phyloP scores from a whole-genome alignment of 2,888 invertebrate species.

The Nymphalis polychloros region DNA sequence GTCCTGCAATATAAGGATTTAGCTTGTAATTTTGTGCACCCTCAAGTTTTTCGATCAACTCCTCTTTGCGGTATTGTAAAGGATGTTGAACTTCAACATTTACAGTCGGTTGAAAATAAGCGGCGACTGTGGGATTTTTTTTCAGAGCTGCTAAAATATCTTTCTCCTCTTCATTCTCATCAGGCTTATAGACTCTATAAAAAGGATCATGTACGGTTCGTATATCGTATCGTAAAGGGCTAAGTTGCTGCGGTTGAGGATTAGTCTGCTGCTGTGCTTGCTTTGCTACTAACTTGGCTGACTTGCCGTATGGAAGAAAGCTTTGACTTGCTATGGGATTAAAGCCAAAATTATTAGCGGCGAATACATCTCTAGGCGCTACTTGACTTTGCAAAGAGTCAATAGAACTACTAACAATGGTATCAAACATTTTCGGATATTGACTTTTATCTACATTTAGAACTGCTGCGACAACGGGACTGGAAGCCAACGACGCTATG shows the following conservation, averaged over 20 bases:
- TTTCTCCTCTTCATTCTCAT: slow-evolving; percentile 67
- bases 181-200: slow-evolving; percentile 76
- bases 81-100: slow-evolving; percentile 74
- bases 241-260: slow-evolving; percentile 55
- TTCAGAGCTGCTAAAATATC: slow-evolving; percentile 71
- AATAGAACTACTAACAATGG: slow-evolving; percentile 75
- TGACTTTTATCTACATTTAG: slow-evolving; percentile 73
- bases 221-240: slow-evolving; percentile 72
- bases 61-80: slow-evolving; percentile 69
- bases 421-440: slow-evolving; percentile 73
- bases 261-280: slow-evolving; percentile 44
- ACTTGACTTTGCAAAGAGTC: slow-evolving; percentile 69
- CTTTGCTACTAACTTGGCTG: slow-evolving; percentile 62
- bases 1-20: slow-evolving; percentile 76
- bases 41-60: slow-evolving; percentile 61
- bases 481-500: slow-evolving; percentile 71
- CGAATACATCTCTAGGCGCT: slow-evolving; percentile 69
- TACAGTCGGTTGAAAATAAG: slow-evolving; percentile 71
- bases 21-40: slow-evolving; percentile 72
- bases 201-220: slow-evolving; percentile 73
- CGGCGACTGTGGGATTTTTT: slow-evolving; percentile 71
- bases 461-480: slow-evolving; percentile 68
- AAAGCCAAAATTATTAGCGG: slow-evolving; percentile 73
- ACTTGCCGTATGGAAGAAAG: slow-evolving; percentile 59
- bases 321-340: slow-evolving; percentile 76